Conservation (phyloP, 1,140 invertebrate species). For the Nasonia giraulti region DNA sequence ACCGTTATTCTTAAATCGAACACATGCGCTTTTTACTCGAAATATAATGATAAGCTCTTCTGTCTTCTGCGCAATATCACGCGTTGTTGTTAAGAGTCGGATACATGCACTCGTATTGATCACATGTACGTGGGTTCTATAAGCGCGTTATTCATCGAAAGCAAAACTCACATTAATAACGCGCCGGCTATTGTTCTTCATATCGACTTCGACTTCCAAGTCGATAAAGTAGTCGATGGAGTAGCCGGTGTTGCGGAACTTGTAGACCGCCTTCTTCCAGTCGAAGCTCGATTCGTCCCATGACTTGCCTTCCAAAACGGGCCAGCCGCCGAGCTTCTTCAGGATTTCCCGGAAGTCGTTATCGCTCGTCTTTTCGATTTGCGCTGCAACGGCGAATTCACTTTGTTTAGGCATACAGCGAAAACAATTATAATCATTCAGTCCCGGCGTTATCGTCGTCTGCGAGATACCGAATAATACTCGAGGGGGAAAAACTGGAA, state of each 20-base stretch:
- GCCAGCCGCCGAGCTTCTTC: slow-evolving; percentile 89
- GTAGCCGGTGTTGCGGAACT: slow-evolving; percentile 85
- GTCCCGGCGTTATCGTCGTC: no score
- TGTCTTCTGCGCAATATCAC: no score
- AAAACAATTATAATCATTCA: background rate
- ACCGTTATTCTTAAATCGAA: no score
- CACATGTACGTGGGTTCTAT: no score
- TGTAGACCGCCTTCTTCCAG: slow-evolving; percentile 88
- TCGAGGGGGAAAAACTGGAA: no score
- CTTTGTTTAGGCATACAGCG: no score
- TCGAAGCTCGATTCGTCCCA: slow-evolving; percentile 85
- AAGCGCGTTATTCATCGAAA: no score
- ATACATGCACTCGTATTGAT: no score
- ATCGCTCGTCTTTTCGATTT: slow-evolving; percentile 36
- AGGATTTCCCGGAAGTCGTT: slow-evolving; percentile 73
- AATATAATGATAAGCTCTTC: no score
- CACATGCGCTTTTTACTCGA: no score
- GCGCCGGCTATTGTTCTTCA: slow-evolving; percentile 88
- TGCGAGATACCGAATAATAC: no score
- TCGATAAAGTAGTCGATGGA: slow-evolving; percentile 93
- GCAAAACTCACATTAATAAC: slow-evolving; percentile 86
- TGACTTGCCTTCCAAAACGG: slow-evolving; percentile 83
- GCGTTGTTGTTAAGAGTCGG: no score
- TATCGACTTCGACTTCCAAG: slow-evolving; percentile 89
- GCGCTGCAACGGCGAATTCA: background rate